Conservation (phyloP, 2,113 vertebrate genomes). For the Hystrix cristata region DNA sequence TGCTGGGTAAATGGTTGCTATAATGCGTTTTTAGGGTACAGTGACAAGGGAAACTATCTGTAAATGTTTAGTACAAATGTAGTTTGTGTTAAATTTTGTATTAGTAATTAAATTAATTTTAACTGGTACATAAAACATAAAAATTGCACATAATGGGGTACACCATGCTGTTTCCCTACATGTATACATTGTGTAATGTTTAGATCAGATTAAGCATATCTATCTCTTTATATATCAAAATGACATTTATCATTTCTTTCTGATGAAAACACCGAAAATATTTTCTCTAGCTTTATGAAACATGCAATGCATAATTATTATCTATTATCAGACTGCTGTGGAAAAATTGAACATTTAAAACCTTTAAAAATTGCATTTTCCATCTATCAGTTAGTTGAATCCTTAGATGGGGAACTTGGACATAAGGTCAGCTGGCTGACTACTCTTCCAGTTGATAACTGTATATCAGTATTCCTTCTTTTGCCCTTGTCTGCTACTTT, state of each 20-base stretch:
- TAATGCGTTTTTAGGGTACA: background rate
- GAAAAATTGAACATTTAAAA: background rate
- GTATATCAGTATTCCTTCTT: background rate
- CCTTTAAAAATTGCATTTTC: background rate
- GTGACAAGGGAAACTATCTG: background rate
- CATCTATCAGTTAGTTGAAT: background rate
- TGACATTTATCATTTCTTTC: background rate
- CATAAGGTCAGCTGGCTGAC: background rate
- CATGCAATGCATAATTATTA: background rate
- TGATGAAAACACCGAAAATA: background rate
- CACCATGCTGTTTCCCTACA: background rate
- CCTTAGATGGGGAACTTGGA: background rate
- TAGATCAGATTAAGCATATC: background rate
- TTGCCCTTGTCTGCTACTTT: background rate
- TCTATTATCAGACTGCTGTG: background rate
- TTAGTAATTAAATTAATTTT: background rate
- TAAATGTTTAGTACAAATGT: background rate
- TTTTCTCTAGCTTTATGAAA: background rate
- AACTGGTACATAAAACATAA: background rate
- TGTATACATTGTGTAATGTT: background rate
- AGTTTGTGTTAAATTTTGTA: background rate
- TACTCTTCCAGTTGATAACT: background rate
- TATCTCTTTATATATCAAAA: background rate
- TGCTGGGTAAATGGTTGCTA: background rate
- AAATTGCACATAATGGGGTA: background rate